Base-by-base conservation (phyloP, 2,888 invertebrate species). In the Alloplasta piceator region DNA sequence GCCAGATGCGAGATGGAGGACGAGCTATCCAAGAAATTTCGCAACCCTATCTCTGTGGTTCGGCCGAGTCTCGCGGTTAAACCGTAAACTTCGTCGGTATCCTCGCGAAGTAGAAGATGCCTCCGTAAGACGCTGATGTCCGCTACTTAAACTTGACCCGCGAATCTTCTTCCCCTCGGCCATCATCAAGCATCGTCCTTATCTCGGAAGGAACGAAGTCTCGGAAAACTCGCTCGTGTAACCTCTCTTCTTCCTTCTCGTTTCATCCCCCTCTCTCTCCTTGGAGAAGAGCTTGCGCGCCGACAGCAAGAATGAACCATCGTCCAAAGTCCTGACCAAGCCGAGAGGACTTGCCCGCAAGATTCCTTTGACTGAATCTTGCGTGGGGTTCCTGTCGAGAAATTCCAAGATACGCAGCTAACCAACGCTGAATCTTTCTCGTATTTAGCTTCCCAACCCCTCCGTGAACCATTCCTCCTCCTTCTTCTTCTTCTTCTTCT, bases 61-160 rank as follows among this genome's bases (percentile, higher is more conserved):
- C 71, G 77, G 82, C 84, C 84, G 84, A 78, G 78, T 80, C 88
- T 86, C 85, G 84, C 85, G 85, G 86, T 85, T 83, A 85, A 86
- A 87, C 88, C 86, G 83, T 87, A 89, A 91, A 91, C 89, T 91
- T 91, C 64, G 74, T 43, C 70, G 64, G 60, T 26, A 26, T 70
- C 55, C 83, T 68, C 85, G 82, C 76, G 83, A 83, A 84, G 87
- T 48, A 55, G 56, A 9, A 68, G 58, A 72, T 36, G 55, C 52
- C 52, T 60, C n/a, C 38, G 86, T 86, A 88, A 90, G 87, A 88
- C 85, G 85, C 78, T 87, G 85, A 74, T 60, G 75, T 63, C 85
- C 80, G 84, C 89, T 89, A 89, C 89, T 90, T 90, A 89, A 91
- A 89, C 88, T 89, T 89, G 90, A 90, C 90, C 89, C 85, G 81